A percentile compares a stretch with the other conserved stretches of the same genome.
Conservation (phyloP, 2,113 vertebrate genomes). For the Talpa occidentalis region DNA sequence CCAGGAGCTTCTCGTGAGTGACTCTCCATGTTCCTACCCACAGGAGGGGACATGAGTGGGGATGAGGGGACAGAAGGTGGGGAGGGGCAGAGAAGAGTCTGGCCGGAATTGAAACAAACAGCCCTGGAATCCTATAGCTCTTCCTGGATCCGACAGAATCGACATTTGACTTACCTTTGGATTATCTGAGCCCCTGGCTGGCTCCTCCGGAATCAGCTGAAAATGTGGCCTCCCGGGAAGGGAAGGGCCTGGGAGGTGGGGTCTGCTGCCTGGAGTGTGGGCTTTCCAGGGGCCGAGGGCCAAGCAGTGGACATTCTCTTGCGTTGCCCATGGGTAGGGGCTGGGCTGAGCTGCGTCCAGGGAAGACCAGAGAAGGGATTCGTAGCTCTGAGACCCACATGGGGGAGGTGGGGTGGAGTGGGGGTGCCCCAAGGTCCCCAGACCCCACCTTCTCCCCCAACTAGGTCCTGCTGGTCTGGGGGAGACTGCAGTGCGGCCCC, state of each 20-base stretch:
- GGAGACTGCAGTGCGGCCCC: conserved; percentile 70
- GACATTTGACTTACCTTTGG: conserved; percentile 67
- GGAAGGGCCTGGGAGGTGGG: not conserved
- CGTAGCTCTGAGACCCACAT: not conserved
- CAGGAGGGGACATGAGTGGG: not conserved
- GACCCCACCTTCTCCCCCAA: not conserved
- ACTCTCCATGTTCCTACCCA: not conserved
- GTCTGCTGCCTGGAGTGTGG: not conserved
- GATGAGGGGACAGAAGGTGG: not conserved
- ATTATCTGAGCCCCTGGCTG: conserved; percentile 45
- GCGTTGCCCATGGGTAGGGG: rapidly evolving
- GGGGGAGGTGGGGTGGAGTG: not conserved
- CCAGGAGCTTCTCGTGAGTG: not conserved
- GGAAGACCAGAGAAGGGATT: not conserved
- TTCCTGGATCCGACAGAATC: conserved; percentile 31
- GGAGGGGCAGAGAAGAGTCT: not conserved
- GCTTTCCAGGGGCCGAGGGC: not conserved
- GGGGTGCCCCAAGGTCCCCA: not conserved
- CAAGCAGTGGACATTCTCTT: rapidly evolving
- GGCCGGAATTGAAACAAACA: conserved; percentile 19
- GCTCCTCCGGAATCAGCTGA: not conserved
- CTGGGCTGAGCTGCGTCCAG: not conserved
- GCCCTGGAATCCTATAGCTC: not conserved
- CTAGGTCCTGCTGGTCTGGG: conserved; percentile 60
- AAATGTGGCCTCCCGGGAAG: not conserved